Evolutionary conservation across 2,113 vertebrate species (phyloP), one percentile per base, ranked within the genome.

Genomic region (Boleophthalmus pectinirostris): DNA sequence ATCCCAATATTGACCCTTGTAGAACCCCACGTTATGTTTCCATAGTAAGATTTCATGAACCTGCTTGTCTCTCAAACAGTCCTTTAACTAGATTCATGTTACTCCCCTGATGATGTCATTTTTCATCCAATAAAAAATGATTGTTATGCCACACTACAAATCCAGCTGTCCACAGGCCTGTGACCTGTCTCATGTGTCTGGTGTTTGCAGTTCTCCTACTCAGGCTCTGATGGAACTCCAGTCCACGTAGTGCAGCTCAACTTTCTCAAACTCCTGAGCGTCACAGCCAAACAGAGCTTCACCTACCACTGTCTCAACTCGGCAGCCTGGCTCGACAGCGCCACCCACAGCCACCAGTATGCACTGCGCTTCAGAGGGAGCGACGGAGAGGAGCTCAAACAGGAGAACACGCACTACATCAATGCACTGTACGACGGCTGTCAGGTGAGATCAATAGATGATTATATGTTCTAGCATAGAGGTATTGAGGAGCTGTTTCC

Each of bases 241-340:
- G 92, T 98, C 77, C 96, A 96, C 57, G 92, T 96, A 75, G 97
- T 99, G 56, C 97, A 99, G 91, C 89, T 99, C 94, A 97, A 94
- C 79, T 99, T 99, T 91, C 91, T 99, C 80, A 96, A 94, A 90
- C 93, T 99, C 79, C 92, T 99, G 74, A 99, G 97, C 16, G 94
- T 95, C 1, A 94, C 96, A 14, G 96, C 95, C 65, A 91, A 92
- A 71, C 97, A 99, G 81, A 97, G 95, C 73, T 97, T 98, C 91
- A 98, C 97, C 65, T 98, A 97, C 78, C 89, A 94, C 89, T 99
- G 97, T 84, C 95, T 97, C 82, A 97, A 97, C 88, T 98, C 97
- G 0, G 94, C 91, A 3, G 97, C 94, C 68, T 99, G 97, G 97
- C 92, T 97, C 0, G 94, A 98, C 1, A 73, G 80, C 33, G 78